phyloP scores from a whole-genome alignment of 2,888 invertebrate species.

The Ochropacha duplaris region DNA sequence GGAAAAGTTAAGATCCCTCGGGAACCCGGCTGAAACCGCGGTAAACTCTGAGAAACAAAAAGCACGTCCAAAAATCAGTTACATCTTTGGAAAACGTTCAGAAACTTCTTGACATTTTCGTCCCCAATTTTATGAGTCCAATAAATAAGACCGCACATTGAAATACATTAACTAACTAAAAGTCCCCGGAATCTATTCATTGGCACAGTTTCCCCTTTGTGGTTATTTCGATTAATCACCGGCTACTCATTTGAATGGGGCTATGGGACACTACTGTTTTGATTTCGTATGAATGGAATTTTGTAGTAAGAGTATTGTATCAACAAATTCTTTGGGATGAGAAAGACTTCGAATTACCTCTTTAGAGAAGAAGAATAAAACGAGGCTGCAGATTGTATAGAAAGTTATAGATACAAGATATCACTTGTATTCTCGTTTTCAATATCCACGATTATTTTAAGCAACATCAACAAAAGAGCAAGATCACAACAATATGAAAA shows the following conservation, averaged over 20 bases:
- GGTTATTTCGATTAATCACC: conserved; percentile 53
- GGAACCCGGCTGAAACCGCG: no score
- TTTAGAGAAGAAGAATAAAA: neutral
- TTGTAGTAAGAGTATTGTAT: conserved; percentile 23
- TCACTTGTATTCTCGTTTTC: neutral
- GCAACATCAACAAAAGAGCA: neutral
- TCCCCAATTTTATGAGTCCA: neutral
- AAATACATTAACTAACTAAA: neutral
- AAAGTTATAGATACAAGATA: neutral
- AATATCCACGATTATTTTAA: neutral
- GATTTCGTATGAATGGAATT: conserved; percentile 40
- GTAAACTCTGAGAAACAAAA: no score
- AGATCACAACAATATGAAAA: conserved; percentile 1
- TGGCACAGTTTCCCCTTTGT: conserved; percentile 16
- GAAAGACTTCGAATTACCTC: neutral
- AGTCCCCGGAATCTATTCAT: conserved; percentile 22
- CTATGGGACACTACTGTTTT: conserved; percentile 30
- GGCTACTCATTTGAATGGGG: conserved; percentile 45
- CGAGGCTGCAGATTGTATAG: neutral
- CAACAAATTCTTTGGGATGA: conserved; percentile 6
- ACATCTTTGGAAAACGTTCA: neutral
- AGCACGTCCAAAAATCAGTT: no score
- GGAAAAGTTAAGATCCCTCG: no score
- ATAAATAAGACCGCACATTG: neutral
- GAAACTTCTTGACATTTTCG: neutral